Base-by-base conservation (phyloP, 2,797 vertebrate genomes). In the Chiroxiphia lanceolata region DNA sequence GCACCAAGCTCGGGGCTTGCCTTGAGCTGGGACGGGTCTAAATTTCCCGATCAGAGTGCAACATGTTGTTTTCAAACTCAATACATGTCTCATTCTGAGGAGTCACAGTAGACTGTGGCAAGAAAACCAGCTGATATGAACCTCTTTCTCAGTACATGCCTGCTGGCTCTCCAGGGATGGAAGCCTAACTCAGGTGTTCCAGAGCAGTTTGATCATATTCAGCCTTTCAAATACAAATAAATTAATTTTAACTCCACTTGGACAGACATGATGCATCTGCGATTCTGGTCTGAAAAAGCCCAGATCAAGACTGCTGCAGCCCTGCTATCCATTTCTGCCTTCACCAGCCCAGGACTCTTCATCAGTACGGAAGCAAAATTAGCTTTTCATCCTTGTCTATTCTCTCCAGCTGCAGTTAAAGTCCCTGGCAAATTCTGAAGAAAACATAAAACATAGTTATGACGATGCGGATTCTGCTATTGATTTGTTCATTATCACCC, bases 401-500 rank as follows among this genome's bases (percentile, higher is more conserved):
- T 75, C 45, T 69, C 83, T 84, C 64, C 75, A 79, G 57, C 60
- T 83, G 50, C 61, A 90, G 82, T 34, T 74, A 91, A 93, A 89
- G 85, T 53, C 79, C 54, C 59, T 75, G 76, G 82, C 44, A 95
- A 90, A 88, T 88, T 80, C 54, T 40, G 47, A 63, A 76, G 71
- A 92, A 74, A 83, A 83, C 70, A 79, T 44, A 77, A 87, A 83
- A 87, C 38, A 51, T 50, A 50, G 53, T 93, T 80, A 94, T 10
- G 92, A 72, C 40, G 47, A 93, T 44, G 76, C 76, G 60, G 47
- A 87, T 10, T 19, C 67, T 87, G 81, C 65, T 90, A 51, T 9
- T 76, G 83, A 93, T 93, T 87, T 90, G 59, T 56, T 78, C 75
- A 68, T 77, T 74, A 63, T 89, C 78, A 74, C 74, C 71, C 68